Evolutionary conservation across 2,797 vertebrate species (phyloP), one percentile per base, ranked within the genome.

Genomic region (Myotis planiceps): DNA sequence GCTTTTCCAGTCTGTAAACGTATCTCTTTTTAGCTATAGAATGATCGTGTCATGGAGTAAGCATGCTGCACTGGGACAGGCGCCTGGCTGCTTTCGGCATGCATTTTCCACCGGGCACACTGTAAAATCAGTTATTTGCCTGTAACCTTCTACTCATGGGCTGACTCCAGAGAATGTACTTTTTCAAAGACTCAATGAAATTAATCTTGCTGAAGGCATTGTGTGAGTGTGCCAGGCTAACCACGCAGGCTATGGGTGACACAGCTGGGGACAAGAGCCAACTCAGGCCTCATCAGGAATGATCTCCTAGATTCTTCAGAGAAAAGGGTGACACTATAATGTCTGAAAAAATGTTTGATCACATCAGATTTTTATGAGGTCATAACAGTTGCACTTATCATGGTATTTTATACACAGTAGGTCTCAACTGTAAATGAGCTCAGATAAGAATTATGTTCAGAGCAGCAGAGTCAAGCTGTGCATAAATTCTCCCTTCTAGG

Each of bases 1-100:
- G 78, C 92, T 93, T 81, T 55, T 96, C 97, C 69, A 25, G 97
- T 85, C 93, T 89, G 71, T 9, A 80, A 87, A 53, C 68, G 0
- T 66, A 51, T 91, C 88, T 95, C 93, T 86, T 75, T 58, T 53
- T 13, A 83, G 82, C 65, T 32, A 2, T 6, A 81, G 75, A 60
- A 25, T 49, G 32, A 60, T 79, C 74, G 29, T 29, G 9, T 90
- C 96, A 18, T 19, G 63, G 72, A 60, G n/a, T 27, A 81, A 75
- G 80, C 71, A 47, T 0, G 32, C 37, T 9, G 79, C 71, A 86
- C 96, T 81, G 85, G 89, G 53, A 42, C 9, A 47, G 47, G n/a
- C 2, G 19, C 53, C 49, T 53, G 5, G 55, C 16, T 76, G 39
- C 66, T 58, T 58, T 29, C 13, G 37, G 27, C 16, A 37, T 32